Evolutionary conservation across 1,140 invertebrate species (phyloP).

Genomic region (Sweltsa coloradensis): DNA sequence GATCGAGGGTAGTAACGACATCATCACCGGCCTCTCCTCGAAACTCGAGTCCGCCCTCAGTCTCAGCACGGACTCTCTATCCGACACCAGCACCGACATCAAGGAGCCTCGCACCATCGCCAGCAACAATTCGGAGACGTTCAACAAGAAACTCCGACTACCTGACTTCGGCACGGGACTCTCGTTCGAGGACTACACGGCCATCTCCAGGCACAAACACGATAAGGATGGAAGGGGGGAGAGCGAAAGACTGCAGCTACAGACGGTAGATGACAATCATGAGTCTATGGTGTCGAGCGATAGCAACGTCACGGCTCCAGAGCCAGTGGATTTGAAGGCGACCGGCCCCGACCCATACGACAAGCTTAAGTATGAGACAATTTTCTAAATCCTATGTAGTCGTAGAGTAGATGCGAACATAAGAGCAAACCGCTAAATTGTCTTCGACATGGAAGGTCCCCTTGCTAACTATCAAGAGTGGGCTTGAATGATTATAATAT

Average conservation of each 20-base stretch:
- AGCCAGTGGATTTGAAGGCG: conserved; percentile 34
- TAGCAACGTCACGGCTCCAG: conserved; percentile 4
- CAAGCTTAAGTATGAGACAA: conserved; percentile 36
- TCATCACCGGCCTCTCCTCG: conserved; percentile 10
- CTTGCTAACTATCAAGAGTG: too few species aligned
- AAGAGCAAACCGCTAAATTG: too few species aligned
- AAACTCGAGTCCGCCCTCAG: conserved; percentile 13
- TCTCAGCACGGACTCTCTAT: conserved; percentile 9
- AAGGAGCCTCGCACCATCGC: too few species aligned
- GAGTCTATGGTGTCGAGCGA: conserved; percentile 6
- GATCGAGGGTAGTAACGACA: conserved; percentile 12
- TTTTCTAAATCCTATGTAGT: conserved; percentile 25
- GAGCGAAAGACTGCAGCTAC: background rate
- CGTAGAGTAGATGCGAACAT: too few species aligned
- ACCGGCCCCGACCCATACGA: conserved; percentile 39
- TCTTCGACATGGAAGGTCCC: too few species aligned
- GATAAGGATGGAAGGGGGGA: conserved; percentile 29
- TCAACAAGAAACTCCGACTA: conserved; percentile 10
- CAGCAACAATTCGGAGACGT: conserved; percentile 6
- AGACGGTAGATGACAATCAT: background rate
- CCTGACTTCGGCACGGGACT: conserved; percentile 23
- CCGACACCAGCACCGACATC: too few species aligned
- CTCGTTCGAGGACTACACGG: conserved; percentile 34
- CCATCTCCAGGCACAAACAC: conserved; percentile 31
- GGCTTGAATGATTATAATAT: too few species aligned